Conservation (phyloP, 1,140 invertebrate species). For the Chionoecetes opilio region DNA sequence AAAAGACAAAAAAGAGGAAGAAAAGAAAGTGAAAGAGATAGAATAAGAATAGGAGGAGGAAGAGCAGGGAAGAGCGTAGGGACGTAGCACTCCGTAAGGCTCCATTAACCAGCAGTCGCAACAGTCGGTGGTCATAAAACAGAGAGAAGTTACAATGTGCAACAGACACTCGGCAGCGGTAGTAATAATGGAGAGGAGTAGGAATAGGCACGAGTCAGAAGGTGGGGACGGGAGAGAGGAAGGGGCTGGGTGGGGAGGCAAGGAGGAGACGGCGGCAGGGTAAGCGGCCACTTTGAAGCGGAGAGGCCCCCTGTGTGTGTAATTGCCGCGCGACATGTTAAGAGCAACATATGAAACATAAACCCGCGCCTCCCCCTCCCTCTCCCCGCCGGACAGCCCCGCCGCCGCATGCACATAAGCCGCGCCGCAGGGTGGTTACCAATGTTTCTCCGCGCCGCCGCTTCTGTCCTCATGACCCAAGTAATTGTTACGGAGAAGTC, state of each 20-base stretch:
- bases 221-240: not conserved
- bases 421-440: not conserved
- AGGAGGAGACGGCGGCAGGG: not conserved
- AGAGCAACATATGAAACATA: conserved; percentile 32
- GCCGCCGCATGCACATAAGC: not conserved
- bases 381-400: not conserved
- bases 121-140: no score
- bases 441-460: not conserved
- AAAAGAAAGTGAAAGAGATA: not conserved
- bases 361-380: conserved; percentile 21
- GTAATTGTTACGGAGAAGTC: not conserved
- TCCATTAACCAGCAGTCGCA: no score
- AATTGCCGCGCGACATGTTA: conserved; percentile 35
- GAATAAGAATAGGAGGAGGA: not conserved
- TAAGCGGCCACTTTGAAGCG: conserved; percentile 40
- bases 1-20: not conserved
- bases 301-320: not conserved
- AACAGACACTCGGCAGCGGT: no score
- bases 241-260: not conserved
- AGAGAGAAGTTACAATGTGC: no score
- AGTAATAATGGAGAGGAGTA: not conserved
- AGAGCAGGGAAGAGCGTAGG: no score
- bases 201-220: not conserved
- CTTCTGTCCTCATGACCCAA: not conserved
- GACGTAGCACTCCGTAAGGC: no score